Base-by-base conservation (phyloP, 2,888 invertebrate genomes). In the Nymphalis c-album region DNA sequence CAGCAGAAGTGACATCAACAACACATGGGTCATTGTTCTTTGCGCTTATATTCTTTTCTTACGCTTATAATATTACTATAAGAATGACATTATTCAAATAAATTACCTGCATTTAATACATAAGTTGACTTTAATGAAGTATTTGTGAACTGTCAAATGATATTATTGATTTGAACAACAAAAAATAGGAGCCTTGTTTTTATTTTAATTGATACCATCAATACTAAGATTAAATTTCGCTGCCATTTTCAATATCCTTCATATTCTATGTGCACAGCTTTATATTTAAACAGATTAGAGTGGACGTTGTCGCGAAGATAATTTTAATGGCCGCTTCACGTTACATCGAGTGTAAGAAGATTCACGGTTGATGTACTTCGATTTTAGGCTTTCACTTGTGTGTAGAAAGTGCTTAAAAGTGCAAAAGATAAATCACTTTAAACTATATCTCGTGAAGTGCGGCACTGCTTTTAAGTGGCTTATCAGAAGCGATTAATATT, bases 261-360 rank as follows among this genome's bases (percentile, higher is more conserved):
- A 40, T 57, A 45, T 55, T 60, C 60, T 60, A 17, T 40, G 64
- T 47, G 64, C 63, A 40, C 50, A 65, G 64, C 68, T 73, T 71
- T 64, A 69, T n/a, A 57, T 57, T 72, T 77, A 76, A 79, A 80
- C 79, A 85, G 87, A 90, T 90, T 90, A 89, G 88, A 85, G 79
- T 82, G 82, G 86, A 85, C 86, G 80, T 85, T 72, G 76, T 76
- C 73, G 69, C 75, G 77, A 76, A 82, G 72, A 74, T 88, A 85
- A 87, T 84, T 88, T 86, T 87, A 89, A 90, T 87, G 87, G 84
- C 74, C 76, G 75, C 80, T 83, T 83, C 82, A 82, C 77, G 79
- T 81, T 77, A 80, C 77, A 75, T 78, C 80, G 79, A 78, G 78
- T 82, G 79, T 80, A 79, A 81, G 74, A 70, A 75, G 75, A 74